Percentiles rank a stretch among this genome's conserved stretches.
phyloP scores from a whole-genome alignment of 1,140 invertebrate species.

The Philopotamus ludificatus region DNA sequence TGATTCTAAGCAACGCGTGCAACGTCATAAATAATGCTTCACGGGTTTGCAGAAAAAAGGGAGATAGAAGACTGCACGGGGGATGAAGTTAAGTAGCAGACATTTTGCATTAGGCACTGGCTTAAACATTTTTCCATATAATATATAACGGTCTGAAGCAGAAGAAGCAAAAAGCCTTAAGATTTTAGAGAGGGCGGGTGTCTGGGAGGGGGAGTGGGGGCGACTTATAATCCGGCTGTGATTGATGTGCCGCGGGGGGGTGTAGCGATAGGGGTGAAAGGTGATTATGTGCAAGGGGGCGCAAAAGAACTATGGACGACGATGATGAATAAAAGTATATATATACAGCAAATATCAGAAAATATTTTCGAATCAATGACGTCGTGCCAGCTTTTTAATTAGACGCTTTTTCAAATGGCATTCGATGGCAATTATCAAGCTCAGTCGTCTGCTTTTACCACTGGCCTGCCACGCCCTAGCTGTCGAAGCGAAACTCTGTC shows the following conservation, averaged over 20 bases:
- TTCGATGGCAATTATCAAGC: neutral
- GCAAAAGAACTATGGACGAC: slow-evolving; percentile 10
- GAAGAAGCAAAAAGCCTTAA: slow-evolving; percentile 20
- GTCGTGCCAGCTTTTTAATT: no score
- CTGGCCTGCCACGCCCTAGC: neutral
- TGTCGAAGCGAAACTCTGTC: neutral
- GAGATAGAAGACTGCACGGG: neutral
- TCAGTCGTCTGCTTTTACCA: neutral
- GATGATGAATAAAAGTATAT: no score
- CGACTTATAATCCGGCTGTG: slow-evolving; percentile 36
- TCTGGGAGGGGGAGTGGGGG: slow-evolving; percentile 29
- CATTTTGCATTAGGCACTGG: neutral
- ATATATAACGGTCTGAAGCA: neutral
- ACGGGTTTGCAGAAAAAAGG: no score
- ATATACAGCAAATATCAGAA: no score
- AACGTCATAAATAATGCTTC: neutral
- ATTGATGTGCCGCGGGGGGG: slow-evolving; percentile 33
- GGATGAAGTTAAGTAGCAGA: neutral
- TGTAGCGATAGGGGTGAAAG: slow-evolving; percentile 27
- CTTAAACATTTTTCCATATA: slow-evolving; percentile 1
- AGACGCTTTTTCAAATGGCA: no score
- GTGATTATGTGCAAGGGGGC: slow-evolving; percentile 22
- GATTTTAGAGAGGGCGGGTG: slow-evolving; percentile 20
- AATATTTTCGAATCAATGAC: no score
- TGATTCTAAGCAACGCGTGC: no score